These are phyloP conservation scores for Stercorarius parasiticus DNA, from an alignment of 2,113 vertebrate species.

Conservation along the genomic window DNA sequence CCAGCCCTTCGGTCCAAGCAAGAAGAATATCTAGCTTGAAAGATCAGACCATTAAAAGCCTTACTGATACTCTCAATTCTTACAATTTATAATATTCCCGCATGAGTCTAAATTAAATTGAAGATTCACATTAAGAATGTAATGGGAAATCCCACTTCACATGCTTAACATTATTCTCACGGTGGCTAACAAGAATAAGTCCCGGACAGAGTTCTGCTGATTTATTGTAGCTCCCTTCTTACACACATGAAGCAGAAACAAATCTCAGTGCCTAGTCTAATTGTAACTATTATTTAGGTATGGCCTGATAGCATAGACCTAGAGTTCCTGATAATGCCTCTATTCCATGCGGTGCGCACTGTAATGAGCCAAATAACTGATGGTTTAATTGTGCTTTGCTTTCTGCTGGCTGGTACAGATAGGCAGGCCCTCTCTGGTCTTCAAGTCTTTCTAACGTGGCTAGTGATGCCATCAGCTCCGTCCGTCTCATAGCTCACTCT, in stretches of 20 bases:
- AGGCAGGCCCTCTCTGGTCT: neutral
- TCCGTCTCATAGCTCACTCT: neutral
- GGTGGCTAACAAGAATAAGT: neutral
- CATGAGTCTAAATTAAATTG: conserved; percentile 2
- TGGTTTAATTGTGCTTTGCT: neutral
- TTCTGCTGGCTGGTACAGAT: neutral
- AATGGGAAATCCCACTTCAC: neutral
- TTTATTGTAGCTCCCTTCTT: neutral
- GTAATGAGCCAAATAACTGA: neutral
- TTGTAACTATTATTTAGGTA: neutral
- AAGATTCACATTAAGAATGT: neutral
- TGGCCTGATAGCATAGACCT: neutral
- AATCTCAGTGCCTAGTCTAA: neutral
- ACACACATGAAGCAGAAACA: neutral
- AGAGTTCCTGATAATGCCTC: neutral
- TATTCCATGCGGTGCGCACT: neutral
- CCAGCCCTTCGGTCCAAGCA: neutral
- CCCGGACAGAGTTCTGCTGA: neutral
- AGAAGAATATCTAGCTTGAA: neutral
- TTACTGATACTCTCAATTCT: neutral
- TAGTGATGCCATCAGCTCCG: neutral
- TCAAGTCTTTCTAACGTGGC: accelerated
- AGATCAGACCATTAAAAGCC: neutral
- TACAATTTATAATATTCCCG: neutral
- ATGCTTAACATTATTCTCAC: neutral